phyloP scores from a whole-genome alignment of 2,888 invertebrate species.

The Nemoura dubitans region DNA sequence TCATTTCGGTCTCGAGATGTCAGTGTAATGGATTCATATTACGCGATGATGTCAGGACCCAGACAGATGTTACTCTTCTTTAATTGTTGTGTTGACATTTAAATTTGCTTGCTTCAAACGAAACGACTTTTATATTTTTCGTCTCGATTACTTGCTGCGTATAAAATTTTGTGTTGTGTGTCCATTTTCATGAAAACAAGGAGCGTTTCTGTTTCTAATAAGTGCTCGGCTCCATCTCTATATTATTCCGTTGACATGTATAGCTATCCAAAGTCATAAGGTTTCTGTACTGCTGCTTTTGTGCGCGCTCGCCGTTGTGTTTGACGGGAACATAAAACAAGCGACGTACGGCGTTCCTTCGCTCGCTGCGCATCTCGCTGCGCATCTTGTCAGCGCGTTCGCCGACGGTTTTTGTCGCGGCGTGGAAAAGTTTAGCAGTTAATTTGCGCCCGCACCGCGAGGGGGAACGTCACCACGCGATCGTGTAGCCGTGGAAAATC shows the following conservation, averaged over 20 bases:
- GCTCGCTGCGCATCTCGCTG: no score
- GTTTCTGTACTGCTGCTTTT: no score
- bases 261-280: no score
- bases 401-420: not conserved
- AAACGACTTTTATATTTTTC: not conserved
- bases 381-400: not conserved
- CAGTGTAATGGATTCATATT: not conserved
- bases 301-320: no score
- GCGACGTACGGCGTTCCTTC: no score
- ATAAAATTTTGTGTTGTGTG: not conserved
- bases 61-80: not conserved
- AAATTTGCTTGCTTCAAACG: not conserved
- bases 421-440: not conserved
- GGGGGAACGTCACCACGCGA: not conserved
- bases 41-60: not conserved
- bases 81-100: constrained; percentile 7
- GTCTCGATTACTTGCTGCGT: not conserved
- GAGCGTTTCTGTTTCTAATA: no score
- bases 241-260: no score
- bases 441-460: not conserved
- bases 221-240: no score
- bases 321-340: no score
- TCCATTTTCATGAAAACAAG: not conserved
- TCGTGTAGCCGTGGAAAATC: not conserved
- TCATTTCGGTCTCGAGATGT: not conserved